These are phyloP conservation scores for Apeira syringaria DNA, from an alignment of 2,888 invertebrate genomes.

Conservation along the genomic window DNA sequence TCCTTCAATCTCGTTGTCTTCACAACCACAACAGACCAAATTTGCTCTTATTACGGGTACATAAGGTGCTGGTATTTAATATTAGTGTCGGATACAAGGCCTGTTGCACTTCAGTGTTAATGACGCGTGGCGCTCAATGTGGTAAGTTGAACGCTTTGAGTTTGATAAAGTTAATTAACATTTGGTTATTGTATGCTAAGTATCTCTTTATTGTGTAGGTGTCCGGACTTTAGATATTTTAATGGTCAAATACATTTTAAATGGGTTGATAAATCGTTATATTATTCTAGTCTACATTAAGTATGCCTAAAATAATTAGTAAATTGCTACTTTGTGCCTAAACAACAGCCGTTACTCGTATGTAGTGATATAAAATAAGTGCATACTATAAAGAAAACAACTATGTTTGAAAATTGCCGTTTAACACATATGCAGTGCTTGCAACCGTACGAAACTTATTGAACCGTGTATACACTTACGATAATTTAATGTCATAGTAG, in stretches of 20 bases:
- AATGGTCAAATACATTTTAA: not conserved
- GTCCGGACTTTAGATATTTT: not conserved
- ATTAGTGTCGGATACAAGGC: constrained; percentile 30
- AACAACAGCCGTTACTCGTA: too few relatives aligned
- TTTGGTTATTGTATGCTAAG: constrained; percentile 9
- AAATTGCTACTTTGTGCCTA: too few relatives aligned
- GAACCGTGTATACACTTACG: too few relatives aligned
- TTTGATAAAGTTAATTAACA: constrained; percentile 18
- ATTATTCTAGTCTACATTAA: too few relatives aligned
- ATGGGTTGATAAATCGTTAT: too few relatives aligned
- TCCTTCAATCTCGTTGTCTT: constrained; percentile 18
- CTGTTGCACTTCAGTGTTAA: constrained; percentile 34
- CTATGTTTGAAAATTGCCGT: too few relatives aligned
- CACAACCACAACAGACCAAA: constrained; percentile 12
- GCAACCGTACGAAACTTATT: too few relatives aligned
- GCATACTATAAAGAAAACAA: too few relatives aligned
- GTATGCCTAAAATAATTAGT: too few relatives aligned
- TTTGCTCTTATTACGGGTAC: constrained; percentile 12
- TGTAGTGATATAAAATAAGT: too few relatives aligned
- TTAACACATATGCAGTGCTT: too few relatives aligned
- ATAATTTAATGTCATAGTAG: too few relatives aligned
- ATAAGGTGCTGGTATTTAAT: constrained; percentile 23
- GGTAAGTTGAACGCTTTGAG: constrained; percentile 21
- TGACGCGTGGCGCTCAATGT: constrained; percentile 28
- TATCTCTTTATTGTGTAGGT: constrained; percentile 3